phyloP scores from a whole-genome alignment of 2,113 vertebrate genomes.

The Caranx ignobilis region DNA sequence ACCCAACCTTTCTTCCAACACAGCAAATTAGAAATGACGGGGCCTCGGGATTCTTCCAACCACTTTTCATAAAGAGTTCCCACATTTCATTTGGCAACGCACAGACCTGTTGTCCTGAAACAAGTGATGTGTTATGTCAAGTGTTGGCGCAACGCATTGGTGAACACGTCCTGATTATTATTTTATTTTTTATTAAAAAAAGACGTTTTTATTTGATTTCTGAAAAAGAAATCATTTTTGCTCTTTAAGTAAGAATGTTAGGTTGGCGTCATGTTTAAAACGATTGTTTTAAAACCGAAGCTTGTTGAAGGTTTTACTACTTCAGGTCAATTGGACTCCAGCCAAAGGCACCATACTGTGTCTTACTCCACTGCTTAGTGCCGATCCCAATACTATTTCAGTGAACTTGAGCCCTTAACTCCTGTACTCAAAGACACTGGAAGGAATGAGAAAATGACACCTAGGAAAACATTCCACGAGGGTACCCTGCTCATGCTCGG shows the following conservation, averaged over 20 bases:
- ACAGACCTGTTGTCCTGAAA: conserved; percentile 14
- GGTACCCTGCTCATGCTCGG: conserved; percentile 75
- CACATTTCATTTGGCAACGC: neutral
- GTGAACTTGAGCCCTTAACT: conserved; percentile 57
- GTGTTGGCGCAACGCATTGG: neutral
- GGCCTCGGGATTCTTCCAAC: conserved; percentile 4
- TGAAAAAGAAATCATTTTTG: neutral
- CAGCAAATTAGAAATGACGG: conserved; percentile 28
- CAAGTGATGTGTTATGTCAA: conserved; percentile 12
- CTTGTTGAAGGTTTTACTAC: conserved; percentile 11
- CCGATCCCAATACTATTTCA: conserved; percentile 52
- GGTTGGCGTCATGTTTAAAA: no score
- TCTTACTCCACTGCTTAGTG: neutral
- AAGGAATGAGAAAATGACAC: conserved; percentile 82
- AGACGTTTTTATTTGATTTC: neutral
- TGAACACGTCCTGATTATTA: neutral
- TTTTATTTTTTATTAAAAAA: neutral
- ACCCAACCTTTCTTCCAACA: conserved; percentile 4
- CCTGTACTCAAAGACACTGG: conserved; percentile 59
- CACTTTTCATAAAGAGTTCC: conserved; percentile 20
- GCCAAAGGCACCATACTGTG: conserved; percentile 28
- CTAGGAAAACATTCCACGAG: conserved; percentile 79
- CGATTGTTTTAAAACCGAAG: conserved; percentile 3
- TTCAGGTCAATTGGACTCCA: conserved; percentile 23
- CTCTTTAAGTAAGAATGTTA: no score